Evolutionary conservation across 1,140 invertebrate species (phyloP).

Genomic region (Drosophila tristis): DNA sequence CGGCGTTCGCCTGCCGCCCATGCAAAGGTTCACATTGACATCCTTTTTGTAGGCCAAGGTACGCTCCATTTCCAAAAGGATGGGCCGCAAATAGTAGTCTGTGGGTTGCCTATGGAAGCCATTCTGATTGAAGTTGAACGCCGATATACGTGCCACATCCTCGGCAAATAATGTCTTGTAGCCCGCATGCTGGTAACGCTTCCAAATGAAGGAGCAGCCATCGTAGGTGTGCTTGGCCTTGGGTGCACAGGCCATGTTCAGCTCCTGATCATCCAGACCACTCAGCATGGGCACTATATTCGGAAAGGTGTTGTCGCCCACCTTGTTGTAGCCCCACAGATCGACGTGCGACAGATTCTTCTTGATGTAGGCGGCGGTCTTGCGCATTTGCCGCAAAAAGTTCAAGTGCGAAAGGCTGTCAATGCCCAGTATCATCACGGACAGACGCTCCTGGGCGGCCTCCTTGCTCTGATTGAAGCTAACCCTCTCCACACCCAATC

Average conservation of each 20-base stretch:
- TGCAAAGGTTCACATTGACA: constrained; percentile 85
- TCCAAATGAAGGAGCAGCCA: constrained; percentile 92
- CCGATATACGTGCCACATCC: constrained; percentile 89
- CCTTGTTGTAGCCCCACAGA: constrained; percentile 92
- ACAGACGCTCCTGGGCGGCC: constrained; percentile 64
- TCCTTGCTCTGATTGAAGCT: constrained; percentile 33
- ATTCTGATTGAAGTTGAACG: constrained; percentile 91
- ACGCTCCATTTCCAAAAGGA: constrained; percentile 41
- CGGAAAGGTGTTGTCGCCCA: constrained; percentile 93
- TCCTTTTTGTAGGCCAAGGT: constrained; percentile 64
- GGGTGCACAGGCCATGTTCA: constrained; percentile 87
- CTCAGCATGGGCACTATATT: constrained; percentile 91
- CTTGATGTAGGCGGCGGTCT: constrained; percentile 87
- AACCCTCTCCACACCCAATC: neutral
- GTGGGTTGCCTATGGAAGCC: constrained; percentile 87
- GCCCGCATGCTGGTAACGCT: constrained; percentile 88
- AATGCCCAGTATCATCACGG: constrained; percentile 92
- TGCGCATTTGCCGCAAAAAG: constrained; percentile 92
- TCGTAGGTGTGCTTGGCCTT: constrained; percentile 85
- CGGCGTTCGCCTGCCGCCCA: constrained; percentile 84
- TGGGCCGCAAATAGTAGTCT: constrained; percentile 40
- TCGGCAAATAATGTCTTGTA: constrained; percentile 92
- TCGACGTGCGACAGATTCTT: constrained; percentile 88
- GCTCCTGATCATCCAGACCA: constrained; percentile 87
- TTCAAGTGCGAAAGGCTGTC: constrained; percentile 94